Percentiles rank a stretch among this genome's conserved stretches.
Evolutionary conservation across 2,888 invertebrate genomes (phyloP).

Genomic region (Alsophila aescularia): DNA sequence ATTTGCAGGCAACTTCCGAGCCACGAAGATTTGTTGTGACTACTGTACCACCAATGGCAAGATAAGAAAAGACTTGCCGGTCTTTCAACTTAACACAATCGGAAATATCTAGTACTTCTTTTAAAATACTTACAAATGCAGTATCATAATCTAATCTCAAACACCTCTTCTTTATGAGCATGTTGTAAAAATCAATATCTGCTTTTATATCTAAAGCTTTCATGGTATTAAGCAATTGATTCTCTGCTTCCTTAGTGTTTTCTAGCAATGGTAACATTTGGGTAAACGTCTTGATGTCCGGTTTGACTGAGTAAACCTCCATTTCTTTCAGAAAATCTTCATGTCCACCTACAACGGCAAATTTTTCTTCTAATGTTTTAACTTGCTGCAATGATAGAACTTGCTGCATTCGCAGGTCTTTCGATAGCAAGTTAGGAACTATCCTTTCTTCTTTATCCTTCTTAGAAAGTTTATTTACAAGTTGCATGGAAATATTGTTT

Average conservation of each 20-base stretch:
- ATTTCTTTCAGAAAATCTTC: constrained; percentile 91
- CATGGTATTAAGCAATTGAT: constrained; percentile 86
- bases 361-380: constrained; percentile 85
- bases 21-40: too few relatives aligned
- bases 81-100: too few relatives aligned
- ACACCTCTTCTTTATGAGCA: constrained; percentile 92
- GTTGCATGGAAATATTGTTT: constrained; percentile 41
- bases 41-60: too few relatives aligned
- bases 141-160: constrained; percentile 87
- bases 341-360: constrained; percentile 91
- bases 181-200: constrained; percentile 94
- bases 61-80: too few relatives aligned
- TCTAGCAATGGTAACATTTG: constrained; percentile 90
- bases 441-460: constrained; percentile 43
- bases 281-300: constrained; percentile 92
- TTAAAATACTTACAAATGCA: constrained; percentile 86
- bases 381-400: constrained; percentile 85
- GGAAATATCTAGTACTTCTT: background rate
- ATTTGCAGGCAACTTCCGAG: too few relatives aligned
- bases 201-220: constrained; percentile 84
- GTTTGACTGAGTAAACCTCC: constrained; percentile 86
- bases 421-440: constrained; percentile 88
- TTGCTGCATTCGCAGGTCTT: constrained; percentile 84
- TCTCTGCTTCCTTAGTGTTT: constrained; percentile 87
- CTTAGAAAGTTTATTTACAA: constrained; percentile 39